phyloP scores from a whole-genome alignment of 2,113 vertebrate species.

The Potamarius usumacintae region DNA sequence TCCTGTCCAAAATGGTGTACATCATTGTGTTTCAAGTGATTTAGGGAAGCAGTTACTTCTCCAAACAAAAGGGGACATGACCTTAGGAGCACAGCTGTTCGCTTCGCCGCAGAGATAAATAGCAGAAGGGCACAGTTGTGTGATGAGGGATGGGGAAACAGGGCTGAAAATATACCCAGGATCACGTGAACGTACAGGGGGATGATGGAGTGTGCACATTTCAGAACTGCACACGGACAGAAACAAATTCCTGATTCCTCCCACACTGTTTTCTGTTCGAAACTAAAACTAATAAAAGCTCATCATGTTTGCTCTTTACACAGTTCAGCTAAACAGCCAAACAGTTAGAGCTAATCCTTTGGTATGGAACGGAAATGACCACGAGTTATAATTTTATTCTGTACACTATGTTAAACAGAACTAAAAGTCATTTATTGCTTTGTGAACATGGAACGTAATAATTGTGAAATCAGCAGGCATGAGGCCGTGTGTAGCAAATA shows the following conservation, averaged over 20 bases:
- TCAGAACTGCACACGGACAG: conserved; percentile 50
- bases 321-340: too few species aligned
- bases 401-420: too few species aligned
- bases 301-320: too few species aligned
- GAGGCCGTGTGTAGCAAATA: too few species aligned
- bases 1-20: background rate
- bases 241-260: conserved; percentile 49
- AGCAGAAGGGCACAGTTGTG: conserved; percentile 30
- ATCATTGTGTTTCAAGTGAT: background rate
- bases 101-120: conserved; percentile 6
- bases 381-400: background rate
- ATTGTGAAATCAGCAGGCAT: background rate
- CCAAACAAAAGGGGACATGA: conserved; percentile 10
- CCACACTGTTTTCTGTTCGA: conserved; percentile 46
- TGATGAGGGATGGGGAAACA: conserved; percentile 35
- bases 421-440: background rate
- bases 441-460: background rate
- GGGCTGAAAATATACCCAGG: conserved; percentile 57
- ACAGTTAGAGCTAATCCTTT: background rate
- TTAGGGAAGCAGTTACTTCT: conserved; percentile 28
- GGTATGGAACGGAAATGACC: background rate
- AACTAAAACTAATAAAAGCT: conserved; percentile 8
- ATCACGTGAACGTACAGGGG: conserved; percentile 52
- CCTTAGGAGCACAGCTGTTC: background rate
- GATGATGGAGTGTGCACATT: conserved; percentile 55